A percentile compares a stretch with the other conserved stretches of the same genome.
These are phyloP conservation scores for Ennomos fuscantarius DNA, from an alignment of 2,888 invertebrate genomes.

Conservation along the genomic window DNA sequence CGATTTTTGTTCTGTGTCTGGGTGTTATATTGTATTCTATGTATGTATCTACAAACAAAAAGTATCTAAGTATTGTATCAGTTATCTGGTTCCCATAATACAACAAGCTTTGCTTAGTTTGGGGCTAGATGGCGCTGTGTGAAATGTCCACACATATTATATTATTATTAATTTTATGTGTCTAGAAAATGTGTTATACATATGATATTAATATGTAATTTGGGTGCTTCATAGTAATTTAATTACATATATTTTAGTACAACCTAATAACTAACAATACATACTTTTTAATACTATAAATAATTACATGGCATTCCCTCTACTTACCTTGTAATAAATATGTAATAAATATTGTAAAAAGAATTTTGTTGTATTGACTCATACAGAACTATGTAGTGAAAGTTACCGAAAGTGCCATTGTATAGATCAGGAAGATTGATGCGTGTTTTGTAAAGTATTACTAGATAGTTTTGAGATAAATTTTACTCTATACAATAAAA, in stretches of 20 bases:
- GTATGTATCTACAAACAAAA: too few species aligned
- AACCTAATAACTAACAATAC: background rate
- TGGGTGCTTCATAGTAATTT: slow-evolving; percentile 17
- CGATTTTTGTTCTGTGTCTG: slow-evolving; percentile 1
- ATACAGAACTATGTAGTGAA: slow-evolving; percentile 4
- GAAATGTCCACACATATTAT: too few species aligned
- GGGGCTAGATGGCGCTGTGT: too few species aligned
- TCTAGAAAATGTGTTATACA: background rate
- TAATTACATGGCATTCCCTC: slow-evolving; percentile 5
- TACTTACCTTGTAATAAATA: too few species aligned
- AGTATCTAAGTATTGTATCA: too few species aligned
- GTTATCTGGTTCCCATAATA: too few species aligned
- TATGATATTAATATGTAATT: slow-evolving; percentile 9
- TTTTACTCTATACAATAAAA: slow-evolving; percentile 22
- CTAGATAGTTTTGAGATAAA: slow-evolving; percentile 22
- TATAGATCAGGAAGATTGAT: slow-evolving; percentile 30
- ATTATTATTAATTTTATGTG: slow-evolving; percentile 1
- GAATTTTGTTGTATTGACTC: background rate
- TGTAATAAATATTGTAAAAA: too few species aligned
- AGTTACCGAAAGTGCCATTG: slow-evolving; percentile 33
- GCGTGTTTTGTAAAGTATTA: slow-evolving; percentile 38
- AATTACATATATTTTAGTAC: background rate
- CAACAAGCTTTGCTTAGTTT: too few species aligned
- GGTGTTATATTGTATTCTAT: too few species aligned
- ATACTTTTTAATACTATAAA: slow-evolving; percentile 2